A percentile compares a stretch with the other conserved stretches of the same genome.
These are phyloP conservation scores for Pitta sordida DNA, from an alignment of 2,113 vertebrate genomes.

Conservation along the genomic window DNA sequence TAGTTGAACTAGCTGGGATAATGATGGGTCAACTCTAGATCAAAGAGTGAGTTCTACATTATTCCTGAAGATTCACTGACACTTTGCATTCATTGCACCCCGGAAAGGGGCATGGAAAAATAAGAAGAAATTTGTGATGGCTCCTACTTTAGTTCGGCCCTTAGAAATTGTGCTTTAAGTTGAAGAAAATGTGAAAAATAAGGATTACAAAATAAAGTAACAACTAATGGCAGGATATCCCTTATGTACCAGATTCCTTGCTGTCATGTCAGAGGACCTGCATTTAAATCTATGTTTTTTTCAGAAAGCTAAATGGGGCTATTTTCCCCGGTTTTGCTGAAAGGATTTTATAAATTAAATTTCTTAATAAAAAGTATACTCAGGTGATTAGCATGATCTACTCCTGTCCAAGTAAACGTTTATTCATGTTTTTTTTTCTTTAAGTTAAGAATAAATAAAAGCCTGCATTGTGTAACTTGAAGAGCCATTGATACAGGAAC, in stretches of 20 bases:
- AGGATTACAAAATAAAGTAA: background rate
- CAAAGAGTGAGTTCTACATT: background rate
- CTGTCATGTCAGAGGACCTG: background rate
- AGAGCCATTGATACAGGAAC: background rate
- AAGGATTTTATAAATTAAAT: background rate
- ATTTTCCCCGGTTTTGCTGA: background rate
- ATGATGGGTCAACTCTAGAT: background rate
- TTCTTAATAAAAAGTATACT: background rate
- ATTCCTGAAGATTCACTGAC: background rate
- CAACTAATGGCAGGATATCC: background rate
- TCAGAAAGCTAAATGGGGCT: background rate
- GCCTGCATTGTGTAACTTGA: background rate
- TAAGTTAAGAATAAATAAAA: background rate
- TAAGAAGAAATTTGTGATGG: background rate
- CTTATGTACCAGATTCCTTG: background rate
- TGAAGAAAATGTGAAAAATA: background rate
- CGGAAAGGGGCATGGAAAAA: background rate
- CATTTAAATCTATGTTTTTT: background rate
- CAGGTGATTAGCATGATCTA: background rate
- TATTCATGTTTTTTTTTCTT: background rate
- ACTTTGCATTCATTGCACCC: background rate
- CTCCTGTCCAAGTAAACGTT: background rate
- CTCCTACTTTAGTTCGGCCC: background rate
- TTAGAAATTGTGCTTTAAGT: background rate
- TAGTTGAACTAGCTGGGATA: background rate